phyloP scores from a whole-genome alignment of 2,797 vertebrate species.

The Microcaecilia unicolor region DNA sequence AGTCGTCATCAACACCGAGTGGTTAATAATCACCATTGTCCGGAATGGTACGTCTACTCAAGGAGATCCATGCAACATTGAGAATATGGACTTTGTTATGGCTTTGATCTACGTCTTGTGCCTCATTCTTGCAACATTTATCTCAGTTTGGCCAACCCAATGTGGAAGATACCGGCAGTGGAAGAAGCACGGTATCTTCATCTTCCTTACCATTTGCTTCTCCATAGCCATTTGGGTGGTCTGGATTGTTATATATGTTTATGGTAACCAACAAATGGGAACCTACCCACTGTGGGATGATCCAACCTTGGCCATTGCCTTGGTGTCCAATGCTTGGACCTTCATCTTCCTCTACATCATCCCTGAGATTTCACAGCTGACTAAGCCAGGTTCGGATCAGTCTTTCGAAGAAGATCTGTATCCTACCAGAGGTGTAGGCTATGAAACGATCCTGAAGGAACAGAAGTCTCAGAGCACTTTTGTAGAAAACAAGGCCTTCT shows the following conservation, averaged over 20 bases:
- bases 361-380: slow-evolving; percentile 71
- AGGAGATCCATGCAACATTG: slow-evolving; percentile 55
- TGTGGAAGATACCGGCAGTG: slow-evolving; percentile 63
- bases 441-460: slow-evolving; percentile 89
- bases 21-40: slow-evolving; percentile 83
- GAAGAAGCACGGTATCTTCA: slow-evolving; percentile 57
- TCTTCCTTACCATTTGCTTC: slow-evolving; percentile 55
- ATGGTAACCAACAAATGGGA: slow-evolving; percentile 52
- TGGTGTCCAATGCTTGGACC: slow-evolving; percentile 74
- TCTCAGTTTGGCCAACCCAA: slow-evolving; percentile 52
- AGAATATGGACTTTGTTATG: slow-evolving; percentile 82
- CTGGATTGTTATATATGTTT: slow-evolving; percentile 85
- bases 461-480: slow-evolving; percentile 78
- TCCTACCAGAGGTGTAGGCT: slow-evolving; percentile 68
- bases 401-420: slow-evolving; percentile 57
- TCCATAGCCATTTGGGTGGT: slow-evolving; percentile 79
- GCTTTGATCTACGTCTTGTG: slow-evolving; percentile 85
- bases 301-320: slow-evolving; percentile 79
- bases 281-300: slow-evolving; percentile 65
- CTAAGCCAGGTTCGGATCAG: slow-evolving; percentile 33
- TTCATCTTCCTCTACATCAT: slow-evolving; percentile 75
- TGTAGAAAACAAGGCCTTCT: slow-evolving; percentile 92
- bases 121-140: slow-evolving; percentile 58
- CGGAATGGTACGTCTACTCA: slow-evolving; percentile 22
- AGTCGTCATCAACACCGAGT: slow-evolving; percentile 85